These are phyloP conservation scores for Pterophyllum scalare DNA, from an alignment of 2,113 vertebrate species.

Conservation along the genomic window DNA sequence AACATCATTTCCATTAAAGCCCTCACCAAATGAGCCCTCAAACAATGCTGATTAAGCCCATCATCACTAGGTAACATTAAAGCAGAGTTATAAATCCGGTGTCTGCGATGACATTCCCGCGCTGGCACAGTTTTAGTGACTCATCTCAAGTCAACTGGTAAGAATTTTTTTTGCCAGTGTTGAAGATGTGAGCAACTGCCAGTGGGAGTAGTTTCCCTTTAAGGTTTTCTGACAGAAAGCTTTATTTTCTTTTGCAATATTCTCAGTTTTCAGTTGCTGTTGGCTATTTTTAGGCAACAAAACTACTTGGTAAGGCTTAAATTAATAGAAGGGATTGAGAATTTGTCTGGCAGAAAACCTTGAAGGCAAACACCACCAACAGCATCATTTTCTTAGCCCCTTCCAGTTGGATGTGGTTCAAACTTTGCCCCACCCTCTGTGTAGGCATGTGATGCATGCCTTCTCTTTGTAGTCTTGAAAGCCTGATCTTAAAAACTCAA, in stretches of 20 bases:
- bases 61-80: neutral
- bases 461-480: neutral
- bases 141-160: neutral
- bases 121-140: neutral
- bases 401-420: neutral
- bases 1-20: neutral
- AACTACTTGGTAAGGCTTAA: neutral
- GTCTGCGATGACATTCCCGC: neutral
- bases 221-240: neutral
- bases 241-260: neutral
- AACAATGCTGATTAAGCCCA: neutral
- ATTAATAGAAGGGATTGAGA: neutral
- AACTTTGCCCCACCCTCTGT: neutral
- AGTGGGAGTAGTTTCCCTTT: neutral
- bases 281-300: neutral
- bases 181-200: neutral
- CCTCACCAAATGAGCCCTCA: neutral
- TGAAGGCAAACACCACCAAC: neutral
- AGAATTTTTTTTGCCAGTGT: neutral
- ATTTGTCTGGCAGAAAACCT: neutral
- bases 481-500: neutral
- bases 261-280: neutral
- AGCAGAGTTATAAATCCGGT: neutral
- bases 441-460: neutral
- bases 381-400: neutral